Base-by-base conservation (phyloP, 2,888 invertebrate species). In the Dione vanillae region DNA sequence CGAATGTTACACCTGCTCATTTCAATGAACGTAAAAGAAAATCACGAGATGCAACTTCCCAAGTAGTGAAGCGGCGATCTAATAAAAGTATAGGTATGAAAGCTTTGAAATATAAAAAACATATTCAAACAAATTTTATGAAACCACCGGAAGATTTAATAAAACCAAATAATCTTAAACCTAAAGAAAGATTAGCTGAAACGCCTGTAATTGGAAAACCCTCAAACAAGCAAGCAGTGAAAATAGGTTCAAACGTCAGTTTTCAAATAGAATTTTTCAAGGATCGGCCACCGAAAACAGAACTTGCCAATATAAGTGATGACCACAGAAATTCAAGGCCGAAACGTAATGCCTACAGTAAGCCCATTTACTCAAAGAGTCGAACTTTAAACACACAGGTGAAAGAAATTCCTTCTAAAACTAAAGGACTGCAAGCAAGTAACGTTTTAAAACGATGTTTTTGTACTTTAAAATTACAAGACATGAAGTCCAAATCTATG, bases 361-460 rank as follows among this genome's bases (percentile, higher is more conserved):
- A 67, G 11, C 16, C 40, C 10, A n/a, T 40, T n/a, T 45, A 14
- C 35, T 43, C 59, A 62, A 56, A 54, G 67, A 73, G 41, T 68
- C 47, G 27, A 59, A 65, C 37, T 43, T 71, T n/a, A n/a, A n/a
- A n/a, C n/a, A n/a, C 71, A 47, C 71, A 72, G 74, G 65, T 19
- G 37, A 43, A 64, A 5, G 11, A 19, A 12, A 40, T 66, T 51
- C 43, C 68, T 65, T 77, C 77, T 62, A 70, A 75, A 71, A 74
- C 74, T 41, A 82, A 78, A 75, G 74, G 75, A 35, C 77, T 79
- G 2, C 71, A 76, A 54, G 72, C 76, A 19, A 74, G 71, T 35
- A 79, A 80, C 65, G 41, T 73, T 20, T 76, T 87, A 47, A 83
- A 80, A 74, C 80, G 81, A 75, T 84, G 84, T 74, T 83, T 85